Evolutionary conservation across 2,888 invertebrate species (phyloP).

Genomic region (Agrochola lota): DNA sequence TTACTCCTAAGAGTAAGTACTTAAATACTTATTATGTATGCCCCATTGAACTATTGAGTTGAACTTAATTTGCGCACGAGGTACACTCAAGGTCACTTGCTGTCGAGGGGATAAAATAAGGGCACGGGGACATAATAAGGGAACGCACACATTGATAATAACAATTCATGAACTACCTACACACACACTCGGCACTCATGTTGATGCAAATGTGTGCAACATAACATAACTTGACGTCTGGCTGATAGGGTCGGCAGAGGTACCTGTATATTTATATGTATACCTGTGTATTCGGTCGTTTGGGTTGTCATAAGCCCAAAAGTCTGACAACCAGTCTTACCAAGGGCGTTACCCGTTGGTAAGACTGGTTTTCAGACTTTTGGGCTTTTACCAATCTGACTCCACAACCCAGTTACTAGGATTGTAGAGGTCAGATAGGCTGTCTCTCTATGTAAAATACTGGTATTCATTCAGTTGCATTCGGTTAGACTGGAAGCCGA

Average conservation of each 20-base stretch:
- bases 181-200: not conserved
- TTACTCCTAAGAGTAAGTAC: not conserved
- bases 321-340: too few species aligned
- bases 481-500: too few species aligned
- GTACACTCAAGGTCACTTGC: slow-evolving; percentile 41
- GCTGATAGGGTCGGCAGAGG: not conserved
- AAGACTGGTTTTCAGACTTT: too few species aligned
- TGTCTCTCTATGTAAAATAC: too few species aligned
- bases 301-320: too few species aligned
- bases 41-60: slow-evolving; percentile 20
- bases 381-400: too few species aligned
- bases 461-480: too few species aligned
- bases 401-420: too few species aligned
- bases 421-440: too few species aligned
- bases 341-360: too few species aligned
- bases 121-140: slow-evolving; percentile 28
- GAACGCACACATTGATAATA: slow-evolving; percentile 26
- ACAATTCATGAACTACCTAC: not conserved
- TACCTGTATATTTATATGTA: too few species aligned
- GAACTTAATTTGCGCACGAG: slow-evolving; percentile 14
- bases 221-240: not conserved
- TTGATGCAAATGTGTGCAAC: not conserved
- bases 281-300: too few species aligned
- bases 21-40: not conserved
- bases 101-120: slow-evolving; percentile 39